Conservation (phyloP, 2,888 invertebrate genomes). For the Pristionchus mayeri region DNA sequence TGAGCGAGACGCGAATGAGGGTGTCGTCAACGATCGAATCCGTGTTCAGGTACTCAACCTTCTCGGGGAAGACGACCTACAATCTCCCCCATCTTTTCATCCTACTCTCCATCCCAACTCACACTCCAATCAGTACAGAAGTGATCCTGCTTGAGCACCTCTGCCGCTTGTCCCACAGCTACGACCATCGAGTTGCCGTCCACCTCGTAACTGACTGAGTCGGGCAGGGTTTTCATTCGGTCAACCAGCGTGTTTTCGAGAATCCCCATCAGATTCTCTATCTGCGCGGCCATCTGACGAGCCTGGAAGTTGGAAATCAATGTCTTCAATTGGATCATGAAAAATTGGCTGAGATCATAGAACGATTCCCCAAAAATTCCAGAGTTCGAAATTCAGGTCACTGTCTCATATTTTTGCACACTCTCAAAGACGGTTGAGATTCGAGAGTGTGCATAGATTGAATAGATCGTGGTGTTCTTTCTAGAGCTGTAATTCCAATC, state of each 20-base stretch:
- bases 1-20: conserved; percentile 51
- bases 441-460: no score
- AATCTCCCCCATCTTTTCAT: background rate
- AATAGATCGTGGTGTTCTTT: no score
- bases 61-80: conserved; percentile 45
- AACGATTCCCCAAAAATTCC: no score
- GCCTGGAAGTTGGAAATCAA: conserved; percentile 46
- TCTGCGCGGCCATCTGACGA: conserved; percentile 41
- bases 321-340: no score
- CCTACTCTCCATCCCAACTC: background rate
- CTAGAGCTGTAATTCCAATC: no score
- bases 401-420: no score
- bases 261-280: conserved; percentile 43
- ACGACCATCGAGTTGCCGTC: conserved; percentile 57
- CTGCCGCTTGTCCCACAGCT: conserved; percentile 54
- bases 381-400: no score
- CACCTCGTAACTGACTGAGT: background rate
- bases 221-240: conserved; percentile 32
- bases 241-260: conserved; percentile 38
- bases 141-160: conserved; percentile 53
- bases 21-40: conserved; percentile 15
- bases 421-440: no score
- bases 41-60: conserved; percentile 45
- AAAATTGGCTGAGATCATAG: no score
- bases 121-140: conserved; percentile 61